Evolutionary conservation across 1,140 invertebrate genomes (phyloP), one percentile per base, ranked within the genome.

Genomic region (Diorhabda carinulata): DNA sequence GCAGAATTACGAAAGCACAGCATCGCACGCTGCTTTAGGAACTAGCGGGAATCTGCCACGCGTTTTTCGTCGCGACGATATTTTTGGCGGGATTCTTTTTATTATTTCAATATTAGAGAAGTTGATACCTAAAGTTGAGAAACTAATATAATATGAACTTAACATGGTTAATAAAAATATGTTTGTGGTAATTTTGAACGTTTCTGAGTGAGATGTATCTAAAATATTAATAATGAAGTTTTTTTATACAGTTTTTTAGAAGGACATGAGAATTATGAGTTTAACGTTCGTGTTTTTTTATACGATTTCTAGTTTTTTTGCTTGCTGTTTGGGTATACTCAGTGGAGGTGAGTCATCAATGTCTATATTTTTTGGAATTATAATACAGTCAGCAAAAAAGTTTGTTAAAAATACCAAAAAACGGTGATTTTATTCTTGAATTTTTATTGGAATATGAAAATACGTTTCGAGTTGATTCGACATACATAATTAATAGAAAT

Each of bases 1-100:
- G 58, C 65, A 47, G 65, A 67, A 40, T 58, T 43, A 57, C 65
- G 57, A 60, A 67, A 67, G 65, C 65, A 57, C 57, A 43, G 65
- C 42, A 57, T 44, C 57, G 65, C 65, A 44, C 25, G 58, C 42
- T 9, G 59, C 42, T 43, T 63, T 10, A 43, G 42, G 2, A 43
- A 44, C 43, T 44, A 59, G 25, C 56, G 42, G 57, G 43, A 25
- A 45, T 25, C 65, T 67, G 25, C 57, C 52, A 67, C 57, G 40
- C 57, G 57, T 10, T n/a, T 44, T 61, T 25, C 10, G 58, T 60
- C 52, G 65, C 40, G 9, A n/a, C 57, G n/a, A 9, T 43, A 45
- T 43, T 40, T 60, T 67, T 67, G 57, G 65, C 65, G 65, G 65
- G 42, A 59, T 58, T 43, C 4, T 57, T 5, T 10, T 25, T 25